Evolutionary conservation across 2,113 vertebrate species (phyloP), one percentile per base, ranked within the genome.

Genomic region (Xiphophorus hellerii): DNA sequence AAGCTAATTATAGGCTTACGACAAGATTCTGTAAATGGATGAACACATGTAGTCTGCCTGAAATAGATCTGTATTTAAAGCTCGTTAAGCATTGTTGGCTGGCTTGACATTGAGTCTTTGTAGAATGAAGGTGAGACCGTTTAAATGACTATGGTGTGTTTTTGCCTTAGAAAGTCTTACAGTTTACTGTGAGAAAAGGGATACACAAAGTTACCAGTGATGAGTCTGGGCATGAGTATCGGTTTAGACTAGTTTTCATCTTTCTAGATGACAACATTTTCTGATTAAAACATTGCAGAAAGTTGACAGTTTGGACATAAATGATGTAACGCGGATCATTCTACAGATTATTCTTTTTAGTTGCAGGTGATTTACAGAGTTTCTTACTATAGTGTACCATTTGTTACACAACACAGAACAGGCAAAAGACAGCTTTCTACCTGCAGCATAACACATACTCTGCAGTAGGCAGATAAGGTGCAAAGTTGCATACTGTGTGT

Each of bases 1-100:
- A 82, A 77, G 66, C 81, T 90, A 91, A 90, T 87, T 88, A 88
- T 87, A 78, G 81, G 82, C 84, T 84, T 82, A 85, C 71, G 78
- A 86, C 69, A 39, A 31, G 70, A 64, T 90, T 91, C 83, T 86
- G 70, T 77, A 85, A 91, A 84, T 80, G 67, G 77, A 63, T 22
- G 11, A 61, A 20, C 78, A 84, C 83, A 81, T 89, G 73, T 74
- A 76, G 73, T 42, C 54, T 62, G 35, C 37, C 77, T 64, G 71
- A 82, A 86, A 78, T 80, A 74, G 77, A 74, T 79, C 76, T 74
- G 70, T 62, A 81, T 84, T 84, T 81, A 71, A 66, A 82, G 69
- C 73, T 77, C 60, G 69, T 31, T 54, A 13, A 37, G 66, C 42
- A 66, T 64, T 44, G 62, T 87, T 73, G 39, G 58, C 51, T 13